Evolutionary conservation across 2,113 vertebrate genomes (phyloP), one percentile per base, ranked within the genome.

Genomic region (Cephalopterus ornatus): DNA sequence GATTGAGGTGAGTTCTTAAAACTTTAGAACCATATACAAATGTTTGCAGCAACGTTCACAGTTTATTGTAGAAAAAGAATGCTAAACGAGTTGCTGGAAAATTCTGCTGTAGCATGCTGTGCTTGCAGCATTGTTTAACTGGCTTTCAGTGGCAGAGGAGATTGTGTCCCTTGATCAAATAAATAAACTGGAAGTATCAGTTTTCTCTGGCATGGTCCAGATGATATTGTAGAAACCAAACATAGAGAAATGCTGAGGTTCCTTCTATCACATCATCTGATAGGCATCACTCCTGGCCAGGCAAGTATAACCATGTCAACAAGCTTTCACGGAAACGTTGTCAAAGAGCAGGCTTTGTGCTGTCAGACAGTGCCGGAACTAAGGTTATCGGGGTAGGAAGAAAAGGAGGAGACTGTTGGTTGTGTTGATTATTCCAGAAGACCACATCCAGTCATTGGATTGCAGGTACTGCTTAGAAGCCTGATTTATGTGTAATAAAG

Each of bases 1-100:
- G 59, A 98, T 99, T 21, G 99, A 99, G 99, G 99, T 99, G 97
- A 95, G 97, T 96, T 88, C 61, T 80, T 93, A 75, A 85, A 84
- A 41, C 41, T 72, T 26, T 65, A 44, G 35, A 61, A 67, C 8
- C n/a, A 81, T 28, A 50, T 67, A 44, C 21, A 26, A 21, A 13
- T 32, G 24, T 81, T 80, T 13, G 3, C 76, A 84, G 55, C 11
- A 55, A 28, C 41, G 58, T 33, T 50, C 22, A 5, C 8, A 46
- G n/a, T 56, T 77, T 23, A 20, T 22, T 53, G 41, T 37, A 73
- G 41, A 41, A 81, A 39, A 73, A 32, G 49, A 83, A 41, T n/a
- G 33, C 22, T 83, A 23, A 88, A 39, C 14, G 70, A 30, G 9
- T 88, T 88, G 22, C 21, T 70, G 42, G 39, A 80, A 86, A 80